These are phyloP conservation scores for Acrobasis repandana DNA, from an alignment of 2,888 invertebrate species.

Conservation along the genomic window DNA sequence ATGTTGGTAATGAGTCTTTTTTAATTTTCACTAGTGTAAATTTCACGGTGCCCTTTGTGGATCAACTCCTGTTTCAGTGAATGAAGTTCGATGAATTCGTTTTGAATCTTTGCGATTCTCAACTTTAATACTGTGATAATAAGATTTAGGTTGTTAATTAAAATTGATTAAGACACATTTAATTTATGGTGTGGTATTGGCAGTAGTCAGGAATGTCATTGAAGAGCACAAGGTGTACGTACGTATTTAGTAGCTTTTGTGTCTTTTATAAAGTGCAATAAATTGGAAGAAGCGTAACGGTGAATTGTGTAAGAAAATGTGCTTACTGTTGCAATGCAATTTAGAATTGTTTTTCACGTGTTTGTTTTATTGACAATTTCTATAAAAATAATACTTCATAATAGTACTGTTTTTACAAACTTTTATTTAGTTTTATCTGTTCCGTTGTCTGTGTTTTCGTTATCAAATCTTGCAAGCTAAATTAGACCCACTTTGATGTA, in stretches of 20 bases:
- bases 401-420: not conserved
- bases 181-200: slow-evolving; percentile 45
- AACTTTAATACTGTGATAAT: slow-evolving; percentile 31
- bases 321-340: not conserved
- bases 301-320: slow-evolving; percentile 7
- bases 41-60: slow-evolving; percentile 63
- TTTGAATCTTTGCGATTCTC: slow-evolving; percentile 31
- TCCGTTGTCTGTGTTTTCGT: no score
- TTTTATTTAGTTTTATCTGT: no score
- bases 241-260: slow-evolving; percentile 22
- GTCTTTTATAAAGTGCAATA: slow-evolving; percentile 2
- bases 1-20: slow-evolving; percentile 57
- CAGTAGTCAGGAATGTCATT: slow-evolving; percentile 51
- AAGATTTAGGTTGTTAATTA: slow-evolving; percentile 36
- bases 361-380: not conserved
- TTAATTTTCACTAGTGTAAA: slow-evolving; percentile 59
- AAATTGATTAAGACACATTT: slow-evolving; percentile 24
- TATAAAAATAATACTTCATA: not conserved
- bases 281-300: slow-evolving; percentile 8
- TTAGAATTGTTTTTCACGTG: not conserved
- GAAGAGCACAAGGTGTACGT: slow-evolving; percentile 27
- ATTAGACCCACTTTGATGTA: no score
- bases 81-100: slow-evolving; percentile 40
- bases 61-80: slow-evolving; percentile 59
- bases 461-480: no score